These are phyloP conservation scores for Andricus curvator DNA, from an alignment of 2,888 invertebrate genomes.

Conservation along the genomic window DNA sequence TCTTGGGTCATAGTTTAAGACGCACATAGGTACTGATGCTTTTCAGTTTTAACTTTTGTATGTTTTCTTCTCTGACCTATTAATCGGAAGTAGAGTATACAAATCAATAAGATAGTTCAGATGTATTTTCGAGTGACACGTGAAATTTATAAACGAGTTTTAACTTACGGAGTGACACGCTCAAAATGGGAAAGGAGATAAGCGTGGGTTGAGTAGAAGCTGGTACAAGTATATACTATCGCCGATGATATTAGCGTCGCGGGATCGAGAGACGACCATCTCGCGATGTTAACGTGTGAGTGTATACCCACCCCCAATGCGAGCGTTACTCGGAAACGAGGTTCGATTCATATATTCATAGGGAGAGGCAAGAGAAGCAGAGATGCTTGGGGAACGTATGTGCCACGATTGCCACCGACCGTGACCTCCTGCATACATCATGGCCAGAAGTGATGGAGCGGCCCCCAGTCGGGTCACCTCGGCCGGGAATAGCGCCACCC, in stretches of 20 bases:
- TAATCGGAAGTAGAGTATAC: background rate
- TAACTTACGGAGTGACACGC: background rate
- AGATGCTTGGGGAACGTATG: conserved; percentile 65
- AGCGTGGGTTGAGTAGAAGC: background rate
- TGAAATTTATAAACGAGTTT: background rate
- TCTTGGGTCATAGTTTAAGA: no score
- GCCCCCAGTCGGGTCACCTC: conserved; percentile 71
- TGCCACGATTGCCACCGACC: conserved; percentile 73
- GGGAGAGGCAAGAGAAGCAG: conserved; percentile 51
- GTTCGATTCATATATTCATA: conserved; percentile 77
- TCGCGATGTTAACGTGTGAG: conserved; percentile 68
- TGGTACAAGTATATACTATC: background rate
- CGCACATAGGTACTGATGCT: no score
- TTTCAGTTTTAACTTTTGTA: background rate
- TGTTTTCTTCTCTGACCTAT: background rate
- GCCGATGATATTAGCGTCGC: conserved; percentile 33
- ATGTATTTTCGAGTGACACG: background rate
- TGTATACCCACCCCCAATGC: conserved; percentile 47
- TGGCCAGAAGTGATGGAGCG: conserved; percentile 74
- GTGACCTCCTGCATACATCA: conserved; percentile 76
- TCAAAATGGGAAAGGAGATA: conserved; percentile 6
- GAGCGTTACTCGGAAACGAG: conserved; percentile 55
- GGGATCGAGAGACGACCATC: conserved; percentile 56
- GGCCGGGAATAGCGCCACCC: conserved; percentile 64
- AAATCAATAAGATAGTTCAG: background rate